Base-by-base conservation (phyloP, 2,888 invertebrate genomes). In the Labia minor region DNA sequence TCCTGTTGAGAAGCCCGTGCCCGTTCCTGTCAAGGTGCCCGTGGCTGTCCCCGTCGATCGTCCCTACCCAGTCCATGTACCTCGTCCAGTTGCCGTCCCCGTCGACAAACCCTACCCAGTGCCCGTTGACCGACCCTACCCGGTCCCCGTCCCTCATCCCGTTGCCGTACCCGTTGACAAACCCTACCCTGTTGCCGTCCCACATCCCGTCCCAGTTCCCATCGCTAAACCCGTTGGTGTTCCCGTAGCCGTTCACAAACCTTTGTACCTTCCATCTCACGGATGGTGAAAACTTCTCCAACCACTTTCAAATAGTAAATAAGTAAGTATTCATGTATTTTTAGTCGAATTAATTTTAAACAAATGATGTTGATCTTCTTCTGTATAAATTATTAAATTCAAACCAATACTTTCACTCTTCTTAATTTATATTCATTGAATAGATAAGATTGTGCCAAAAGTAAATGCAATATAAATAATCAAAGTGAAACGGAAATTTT, bases 121-220 rank as follows among this genome's bases (percentile, higher is more conserved):
- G n/a, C 37, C 66, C 19, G 37, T 66, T n/a, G 68, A 66, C 64
- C 63, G 66, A 1, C 68, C 68, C 11, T 66, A 66, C 14, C 64
- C 68, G 8, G 66, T 70, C 3, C 63, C 66, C 10, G 67, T 68
- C 6, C 63, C 67, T 2, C 65, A 67, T 16, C 70, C 68, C 8
- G 66, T 65, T 65, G 67, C 68, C 19, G 68, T 70, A 18, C 49
- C 65, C n/a, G 67, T 68, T n/a, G 66, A 67, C 14, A 26, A 64
- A 21, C 68, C 67, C n/a, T 66, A 66, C 64, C 68, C 68, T 1
- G 67, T 68, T 6, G 65, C 67, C 8, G 66, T 70, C 10, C 67
- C 68, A 62, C 67, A 66, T 19, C 67, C 70, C 10, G 68, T 68
- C n/a, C 66, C 68, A 3, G 67, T 69, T 11, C 66, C 67, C 19